Conservation (phyloP, 2,113 vertebrate species). For the Marmota monax region DNA sequence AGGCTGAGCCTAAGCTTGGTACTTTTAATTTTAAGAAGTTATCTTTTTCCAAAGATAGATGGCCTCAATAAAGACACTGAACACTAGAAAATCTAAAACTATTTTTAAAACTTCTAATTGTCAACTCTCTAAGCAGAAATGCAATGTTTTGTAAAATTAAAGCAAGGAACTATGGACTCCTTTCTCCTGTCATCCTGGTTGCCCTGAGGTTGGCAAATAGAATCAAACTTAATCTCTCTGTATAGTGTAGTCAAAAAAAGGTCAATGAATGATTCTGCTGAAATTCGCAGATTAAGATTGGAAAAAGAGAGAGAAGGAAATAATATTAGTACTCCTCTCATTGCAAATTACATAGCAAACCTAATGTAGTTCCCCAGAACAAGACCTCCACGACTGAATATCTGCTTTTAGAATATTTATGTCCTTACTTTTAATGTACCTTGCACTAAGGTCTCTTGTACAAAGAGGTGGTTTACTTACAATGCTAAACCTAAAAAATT, state of each 20-base stretch:
- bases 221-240: not conserved
- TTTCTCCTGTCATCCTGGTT: not conserved
- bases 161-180: not conserved
- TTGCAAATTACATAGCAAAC: not conserved
- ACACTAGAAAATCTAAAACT: not conserved
- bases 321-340: not conserved
- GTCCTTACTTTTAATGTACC: not conserved
- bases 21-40: not conserved
- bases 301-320: not conserved
- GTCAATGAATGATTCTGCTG: not conserved
- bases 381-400: not conserved
- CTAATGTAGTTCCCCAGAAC: not conserved
- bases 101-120: not conserved
- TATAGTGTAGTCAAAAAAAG: not conserved
- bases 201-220: not conserved
- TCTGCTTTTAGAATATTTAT: not conserved
- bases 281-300: not conserved
- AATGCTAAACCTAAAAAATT: not conserved
- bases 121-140: not conserved
- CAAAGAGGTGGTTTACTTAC: constrained; percentile 20
- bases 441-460: not conserved
- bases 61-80: constrained; percentile 33
- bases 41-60: constrained; percentile 24
- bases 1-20: not conserved
- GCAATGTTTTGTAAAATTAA: constrained; percentile 43